Percentiles rank a stretch among this genome's conserved stretches.
Conservation (phyloP, 1,140 invertebrate species). For the Calliopsis andreniformis region DNA sequence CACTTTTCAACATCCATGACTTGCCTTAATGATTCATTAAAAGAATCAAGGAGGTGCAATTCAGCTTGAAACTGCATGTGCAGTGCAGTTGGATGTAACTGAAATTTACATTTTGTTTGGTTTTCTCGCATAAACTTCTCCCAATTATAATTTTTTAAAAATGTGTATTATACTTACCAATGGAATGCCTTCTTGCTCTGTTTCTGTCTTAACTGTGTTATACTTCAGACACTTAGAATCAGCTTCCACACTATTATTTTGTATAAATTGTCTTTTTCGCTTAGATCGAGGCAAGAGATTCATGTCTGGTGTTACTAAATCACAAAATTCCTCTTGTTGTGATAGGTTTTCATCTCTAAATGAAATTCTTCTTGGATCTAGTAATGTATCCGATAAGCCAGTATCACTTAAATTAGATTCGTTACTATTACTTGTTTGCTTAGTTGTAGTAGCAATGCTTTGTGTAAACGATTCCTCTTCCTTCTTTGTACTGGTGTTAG, state of each 20-base stretch:
- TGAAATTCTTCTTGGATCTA: conserved; percentile 77
- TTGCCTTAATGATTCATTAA: conserved; percentile 76
- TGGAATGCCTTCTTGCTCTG: conserved; percentile 55
- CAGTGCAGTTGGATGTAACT: conserved; percentile 77
- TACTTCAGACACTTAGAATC: conserved; percentile 50
- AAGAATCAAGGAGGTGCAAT: conserved; percentile 77
- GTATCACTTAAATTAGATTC: conserved; percentile 66
- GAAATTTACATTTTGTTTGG: too few relatives aligned
- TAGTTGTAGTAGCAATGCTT: conserved; percentile 27
- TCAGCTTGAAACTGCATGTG: conserved; percentile 80
- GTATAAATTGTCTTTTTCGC: conserved; percentile 67
- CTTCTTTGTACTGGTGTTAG: conserved; percentile 47
- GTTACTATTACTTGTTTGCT: conserved; percentile 51
- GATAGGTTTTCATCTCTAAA: conserved; percentile 73
- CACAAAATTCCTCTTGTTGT: conserved; percentile 74
- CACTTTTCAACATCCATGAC: conserved; percentile 76
- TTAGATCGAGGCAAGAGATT: conserved; percentile 75
- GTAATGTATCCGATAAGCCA: conserved; percentile 65
- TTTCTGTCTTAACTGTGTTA: conserved; percentile 39
- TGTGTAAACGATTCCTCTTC: conserved; percentile 51
- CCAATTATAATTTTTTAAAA: too few relatives aligned
- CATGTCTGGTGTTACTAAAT: conserved; percentile 76
- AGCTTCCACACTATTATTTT: conserved; percentile 58
- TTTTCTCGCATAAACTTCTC: too few relatives aligned
- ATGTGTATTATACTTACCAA: conserved; percentile 66